These are phyloP conservation scores for Colistium nudipinnis DNA, from an alignment of 2,113 vertebrate species.

Conservation along the genomic window DNA sequence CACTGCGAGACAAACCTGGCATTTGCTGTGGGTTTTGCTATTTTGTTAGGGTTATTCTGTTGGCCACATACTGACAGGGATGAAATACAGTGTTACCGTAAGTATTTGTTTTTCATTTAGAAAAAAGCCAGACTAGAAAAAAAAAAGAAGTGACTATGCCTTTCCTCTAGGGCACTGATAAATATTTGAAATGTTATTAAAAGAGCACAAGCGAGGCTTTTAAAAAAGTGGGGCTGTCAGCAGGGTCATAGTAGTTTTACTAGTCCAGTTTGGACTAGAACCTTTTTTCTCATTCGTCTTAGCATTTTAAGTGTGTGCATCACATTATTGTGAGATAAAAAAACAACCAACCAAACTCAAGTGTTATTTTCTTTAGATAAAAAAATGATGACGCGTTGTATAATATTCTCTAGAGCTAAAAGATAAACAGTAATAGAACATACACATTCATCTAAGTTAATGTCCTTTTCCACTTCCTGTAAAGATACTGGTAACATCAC, in stretches of 20 bases:
- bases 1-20: background rate
- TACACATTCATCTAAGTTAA: no score
- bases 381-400: no score
- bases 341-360: no score
- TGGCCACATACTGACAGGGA: background rate
- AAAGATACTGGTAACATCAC: no score
- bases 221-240: background rate
- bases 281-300: no score
- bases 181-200: constrained; percentile 11
- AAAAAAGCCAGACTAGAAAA: background rate
- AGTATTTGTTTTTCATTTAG: background rate
- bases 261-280: constrained; percentile 5
- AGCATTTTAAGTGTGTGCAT: no score
- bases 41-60: constrained; percentile 20
- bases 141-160: background rate
- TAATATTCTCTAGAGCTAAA: no score
- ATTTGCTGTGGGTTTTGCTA: constrained; percentile 10
- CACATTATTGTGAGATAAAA: background rate
- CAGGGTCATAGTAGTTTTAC: background rate
- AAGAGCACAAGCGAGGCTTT: background rate
- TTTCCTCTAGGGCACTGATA: background rate
- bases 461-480: no score
- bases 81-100: no score
- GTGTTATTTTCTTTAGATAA: no score
- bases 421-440: no score